Percentiles rank a stretch among this genome's conserved stretches.
phyloP scores from a whole-genome alignment of 2,888 invertebrate species.

The Agonopterix subpropinquella region DNA sequence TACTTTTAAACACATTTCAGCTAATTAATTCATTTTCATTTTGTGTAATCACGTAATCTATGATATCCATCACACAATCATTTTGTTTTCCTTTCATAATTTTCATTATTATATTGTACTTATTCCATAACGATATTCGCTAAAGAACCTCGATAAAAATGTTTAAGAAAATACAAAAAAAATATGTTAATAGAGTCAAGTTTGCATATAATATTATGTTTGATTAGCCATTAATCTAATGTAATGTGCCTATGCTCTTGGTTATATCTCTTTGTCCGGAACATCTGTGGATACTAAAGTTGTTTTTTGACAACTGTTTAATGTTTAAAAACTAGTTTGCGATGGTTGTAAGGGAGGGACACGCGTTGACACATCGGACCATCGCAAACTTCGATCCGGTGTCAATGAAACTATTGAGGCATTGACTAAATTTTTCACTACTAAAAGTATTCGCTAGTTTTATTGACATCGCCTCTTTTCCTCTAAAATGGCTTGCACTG shows the following conservation, averaged over 20 bases:
- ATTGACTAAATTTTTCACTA: slow-evolving; percentile 5
- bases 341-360: slow-evolving; percentile 38
- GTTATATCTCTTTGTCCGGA: slow-evolving; percentile 33
- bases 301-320: slow-evolving; percentile 33
- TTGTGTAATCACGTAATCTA: slow-evolving; percentile 40
- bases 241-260: slow-evolving; percentile 69
- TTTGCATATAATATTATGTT: slow-evolving; percentile 69
- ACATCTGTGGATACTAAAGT: slow-evolving; percentile 41
- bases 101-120: slow-evolving; percentile 69
- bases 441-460: slow-evolving; percentile 16
- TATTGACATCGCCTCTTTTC: slow-evolving; percentile 20
- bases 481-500: slow-evolving; percentile 20
- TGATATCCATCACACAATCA: slow-evolving; percentile 31
- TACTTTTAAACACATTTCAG: slow-evolving; percentile 53
- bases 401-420: slow-evolving; percentile 24
- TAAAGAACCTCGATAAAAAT: slow-evolving; percentile 46
- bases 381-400: slow-evolving; percentile 34
- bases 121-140: slow-evolving; percentile 70
- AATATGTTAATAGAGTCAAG: slow-evolving; percentile 51
- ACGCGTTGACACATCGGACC: slow-evolving; percentile 20
- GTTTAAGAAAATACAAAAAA: slow-evolving; percentile 54
- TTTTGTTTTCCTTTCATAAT: slow-evolving; percentile 53
- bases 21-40: slow-evolving; percentile 53
- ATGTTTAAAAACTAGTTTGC: slow-evolving; percentile 40
- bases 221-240: slow-evolving; percentile 64